Evolutionary conservation across 1,140 invertebrate species (phyloP).

Genomic region (Euura saliciscinereae): DNA sequence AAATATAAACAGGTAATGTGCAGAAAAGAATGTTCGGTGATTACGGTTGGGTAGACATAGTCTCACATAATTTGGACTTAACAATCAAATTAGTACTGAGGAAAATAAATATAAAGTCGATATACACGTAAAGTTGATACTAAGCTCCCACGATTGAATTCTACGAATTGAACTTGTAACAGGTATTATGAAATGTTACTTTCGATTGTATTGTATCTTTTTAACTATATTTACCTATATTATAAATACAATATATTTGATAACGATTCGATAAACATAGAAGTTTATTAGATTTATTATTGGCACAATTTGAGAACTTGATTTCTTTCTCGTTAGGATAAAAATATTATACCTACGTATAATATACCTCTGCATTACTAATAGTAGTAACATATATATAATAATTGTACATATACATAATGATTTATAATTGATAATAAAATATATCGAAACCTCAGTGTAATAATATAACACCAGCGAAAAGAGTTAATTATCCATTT

Average conservation of each 20-base stretch:
- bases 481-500: constrained; percentile 8
- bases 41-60: too few species aligned
- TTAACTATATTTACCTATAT: too few species aligned
- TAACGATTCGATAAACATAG: constrained; percentile 37
- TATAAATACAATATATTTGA: background rate
- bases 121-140: too few species aligned
- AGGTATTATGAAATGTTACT: too few species aligned
- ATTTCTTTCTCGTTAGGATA: constrained; percentile 34
- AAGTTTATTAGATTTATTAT: constrained; percentile 49
- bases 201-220: too few species aligned
- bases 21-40: too few species aligned
- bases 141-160: too few species aligned
- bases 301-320: constrained; percentile 47
- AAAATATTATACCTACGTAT: constrained; percentile 30
- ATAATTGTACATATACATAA: background rate
- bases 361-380: background rate
- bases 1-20: too few species aligned
- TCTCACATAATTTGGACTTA: too few species aligned
- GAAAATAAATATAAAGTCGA: too few species aligned
- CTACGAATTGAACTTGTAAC: too few species aligned
- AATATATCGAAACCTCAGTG: constrained; percentile 1
- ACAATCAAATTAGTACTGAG: too few species aligned
- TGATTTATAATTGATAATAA: background rate
- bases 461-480: background rate
- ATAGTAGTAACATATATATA: background rate